Evolutionary conservation across 1,140 invertebrate species (phyloP).

Genomic region (Drosophila carrolli): DNA sequence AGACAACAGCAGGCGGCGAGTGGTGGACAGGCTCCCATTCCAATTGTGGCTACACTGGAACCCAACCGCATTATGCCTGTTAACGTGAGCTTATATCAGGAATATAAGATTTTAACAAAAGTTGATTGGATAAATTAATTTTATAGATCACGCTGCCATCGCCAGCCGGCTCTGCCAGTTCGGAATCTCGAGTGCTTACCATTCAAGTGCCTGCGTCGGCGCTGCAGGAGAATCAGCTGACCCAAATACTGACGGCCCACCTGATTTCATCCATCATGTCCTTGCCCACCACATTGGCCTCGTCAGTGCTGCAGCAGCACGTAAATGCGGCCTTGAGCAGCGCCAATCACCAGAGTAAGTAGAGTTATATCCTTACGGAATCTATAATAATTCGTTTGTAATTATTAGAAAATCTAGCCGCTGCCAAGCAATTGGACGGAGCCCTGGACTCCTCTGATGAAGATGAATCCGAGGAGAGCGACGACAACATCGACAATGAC

Average conservation of each 20-base stretch:
- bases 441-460: constrained; percentile 91
- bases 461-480: constrained; percentile 89
- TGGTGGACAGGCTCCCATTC: constrained; percentile 74
- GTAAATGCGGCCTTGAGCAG: constrained; percentile 91
- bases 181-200: constrained; percentile 89
- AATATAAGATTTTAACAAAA: too few relatives aligned
- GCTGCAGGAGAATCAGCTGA: constrained; percentile 89
- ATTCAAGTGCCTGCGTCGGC: constrained; percentile 94
- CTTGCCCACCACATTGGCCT: constrained; percentile 91
- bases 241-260: constrained; percentile 89
- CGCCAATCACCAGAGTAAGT: constrained; percentile 84
- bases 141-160: constrained; percentile 87
- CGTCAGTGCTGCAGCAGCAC: constrained; percentile 92
- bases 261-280: constrained; percentile 94
- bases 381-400: background rate
- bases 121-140: constrained; percentile 20
- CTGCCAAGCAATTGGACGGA: constrained; percentile 87
- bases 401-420: constrained; percentile 66
- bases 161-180: constrained; percentile 88
- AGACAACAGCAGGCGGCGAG: constrained; percentile 67
- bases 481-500: constrained; percentile 89
- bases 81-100: constrained; percentile 57
- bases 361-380: background rate
- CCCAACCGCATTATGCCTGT: constrained; percentile 84
- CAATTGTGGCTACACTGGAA: constrained; percentile 82